These are phyloP conservation scores for Auanema freiburgensis DNA, from an alignment of 2,888 invertebrate genomes.

Conservation along the genomic window DNA sequence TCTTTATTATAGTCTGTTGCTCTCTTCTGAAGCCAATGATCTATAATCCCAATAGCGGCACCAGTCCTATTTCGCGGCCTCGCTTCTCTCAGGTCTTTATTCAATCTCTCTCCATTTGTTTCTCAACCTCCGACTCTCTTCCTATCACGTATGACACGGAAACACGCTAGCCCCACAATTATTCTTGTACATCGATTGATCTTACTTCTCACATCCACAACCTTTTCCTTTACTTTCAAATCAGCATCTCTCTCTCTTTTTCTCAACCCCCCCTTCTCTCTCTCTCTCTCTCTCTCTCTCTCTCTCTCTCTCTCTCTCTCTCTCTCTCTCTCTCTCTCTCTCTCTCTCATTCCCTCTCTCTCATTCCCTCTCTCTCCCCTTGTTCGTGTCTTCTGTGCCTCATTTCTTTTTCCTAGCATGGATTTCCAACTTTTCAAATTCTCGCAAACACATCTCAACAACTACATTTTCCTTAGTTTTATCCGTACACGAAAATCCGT, in stretches of 20 bases:
- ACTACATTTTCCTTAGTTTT: too few relatives aligned
- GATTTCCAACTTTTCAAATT: too few relatives aligned
- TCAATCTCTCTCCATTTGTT: slow-evolving; percentile 3
- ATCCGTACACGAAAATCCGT: too few relatives aligned
- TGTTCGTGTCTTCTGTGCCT: too few relatives aligned
- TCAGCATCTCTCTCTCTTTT: neutral
- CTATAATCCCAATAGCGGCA: neutral
- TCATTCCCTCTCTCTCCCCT: slow-evolving; percentile 5
- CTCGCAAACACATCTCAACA: too few relatives aligned
- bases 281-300: slow-evolving; percentile 1
- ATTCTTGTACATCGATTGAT: slow-evolving; percentile 24
- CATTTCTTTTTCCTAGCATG: too few relatives aligned
- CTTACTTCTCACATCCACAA: neutral
- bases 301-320: neutral
- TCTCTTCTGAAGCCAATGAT: neutral
- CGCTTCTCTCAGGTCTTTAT: slow-evolving; percentile 12
- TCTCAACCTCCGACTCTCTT: slow-evolving; percentile 10
- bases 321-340: slow-evolving; percentile 5
- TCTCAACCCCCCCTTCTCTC: neutral
- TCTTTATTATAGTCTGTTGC: too few relatives aligned
- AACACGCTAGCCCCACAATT: slow-evolving; percentile 23
- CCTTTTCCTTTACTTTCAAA: slow-evolving; percentile 4
- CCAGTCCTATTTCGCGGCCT: slow-evolving; percentile 18
- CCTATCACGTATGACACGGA: slow-evolving; percentile 24
- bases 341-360: neutral